Evolutionary conservation across 2,888 invertebrate genomes (phyloP).

Genomic region (Drosophila peninsularis): DNA sequence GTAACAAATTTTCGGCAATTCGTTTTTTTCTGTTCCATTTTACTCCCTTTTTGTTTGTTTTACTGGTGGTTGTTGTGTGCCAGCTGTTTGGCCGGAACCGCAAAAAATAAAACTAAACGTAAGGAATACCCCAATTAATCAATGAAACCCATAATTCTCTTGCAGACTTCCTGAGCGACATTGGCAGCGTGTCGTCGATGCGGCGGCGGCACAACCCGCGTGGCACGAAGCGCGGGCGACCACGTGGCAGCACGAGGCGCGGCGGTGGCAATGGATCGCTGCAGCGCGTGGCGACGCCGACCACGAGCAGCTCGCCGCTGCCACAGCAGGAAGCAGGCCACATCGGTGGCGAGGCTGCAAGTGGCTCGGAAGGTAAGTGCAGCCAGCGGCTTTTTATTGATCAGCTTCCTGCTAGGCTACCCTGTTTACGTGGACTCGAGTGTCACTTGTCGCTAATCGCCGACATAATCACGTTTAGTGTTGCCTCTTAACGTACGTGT

Average conservation of each 20-base stretch:
- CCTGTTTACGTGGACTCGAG: constrained; percentile 40
- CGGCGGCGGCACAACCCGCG: constrained; percentile 85
- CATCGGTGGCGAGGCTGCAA: constrained; percentile 39
- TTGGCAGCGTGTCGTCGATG: constrained; percentile 79
- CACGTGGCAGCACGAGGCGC: constrained; percentile 90
- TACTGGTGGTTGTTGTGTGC: constrained; percentile 41
- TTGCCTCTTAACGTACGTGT: constrained; percentile 51
- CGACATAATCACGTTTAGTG: constrained; percentile 73
- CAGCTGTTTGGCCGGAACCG: constrained; percentile 56
- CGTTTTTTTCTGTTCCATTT: constrained; percentile 24
- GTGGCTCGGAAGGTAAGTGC: constrained; percentile 66
- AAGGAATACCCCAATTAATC: constrained; percentile 57
- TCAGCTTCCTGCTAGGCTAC: constrained; percentile 33
- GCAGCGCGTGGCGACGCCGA: constrained; percentile 73
- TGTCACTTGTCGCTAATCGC: constrained; percentile 78
- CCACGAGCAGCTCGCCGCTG: constrained; percentile 44
- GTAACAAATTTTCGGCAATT: constrained; percentile 29
- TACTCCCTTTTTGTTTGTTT: constrained; percentile 37
- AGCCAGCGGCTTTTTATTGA: constrained; percentile 16
- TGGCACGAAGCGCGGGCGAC: constrained; percentile 89
- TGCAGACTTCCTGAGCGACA: constrained; percentile 82
- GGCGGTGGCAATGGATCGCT: constrained; percentile 85
- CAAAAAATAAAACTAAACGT: constrained; percentile 11
- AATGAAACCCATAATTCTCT: constrained; percentile 65
- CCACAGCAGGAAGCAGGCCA: constrained; percentile 65